Evolutionary conservation across 2,797 vertebrate species (phyloP).

Genomic region (Pteronotus mesoamericanus): DNA sequence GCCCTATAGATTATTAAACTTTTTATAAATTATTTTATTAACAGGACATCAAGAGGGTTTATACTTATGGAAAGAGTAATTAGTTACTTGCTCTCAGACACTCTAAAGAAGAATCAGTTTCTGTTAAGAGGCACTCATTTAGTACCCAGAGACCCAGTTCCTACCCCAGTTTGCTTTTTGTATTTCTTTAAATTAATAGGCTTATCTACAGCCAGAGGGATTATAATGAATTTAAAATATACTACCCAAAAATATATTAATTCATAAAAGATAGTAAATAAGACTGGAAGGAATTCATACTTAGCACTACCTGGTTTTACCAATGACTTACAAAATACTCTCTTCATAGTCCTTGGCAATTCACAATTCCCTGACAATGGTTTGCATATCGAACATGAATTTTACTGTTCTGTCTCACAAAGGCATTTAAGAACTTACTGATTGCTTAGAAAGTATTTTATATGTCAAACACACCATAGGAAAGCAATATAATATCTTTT

Average conservation of each 20-base stretch:
- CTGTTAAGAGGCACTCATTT: background rate
- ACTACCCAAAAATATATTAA: background rate
- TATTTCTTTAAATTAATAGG: background rate
- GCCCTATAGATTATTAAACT: background rate
- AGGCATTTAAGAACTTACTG: background rate
- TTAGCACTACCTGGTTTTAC: background rate
- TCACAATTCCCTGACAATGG: background rate
- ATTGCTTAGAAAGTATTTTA: background rate
- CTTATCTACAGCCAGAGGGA: background rate
- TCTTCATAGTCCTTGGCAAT: background rate
- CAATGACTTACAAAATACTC: background rate
- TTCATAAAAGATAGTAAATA: background rate
- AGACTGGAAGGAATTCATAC: background rate
- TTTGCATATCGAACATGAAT: background rate
- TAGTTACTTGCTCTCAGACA: background rate
- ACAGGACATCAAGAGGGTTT: background rate
- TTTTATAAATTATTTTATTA: background rate
- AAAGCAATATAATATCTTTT: background rate
- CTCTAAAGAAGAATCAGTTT: background rate
- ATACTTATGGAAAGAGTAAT: background rate
- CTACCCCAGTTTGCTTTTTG: background rate
- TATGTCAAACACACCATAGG: background rate
- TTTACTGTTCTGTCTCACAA: background rate
- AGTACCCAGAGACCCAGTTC: background rate
- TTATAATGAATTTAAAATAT: background rate